Percentiles rank a stretch among this genome's conserved stretches.
Evolutionary conservation across 2,888 invertebrate genomes (phyloP).

Genomic region (Isotomurus palustris): DNA sequence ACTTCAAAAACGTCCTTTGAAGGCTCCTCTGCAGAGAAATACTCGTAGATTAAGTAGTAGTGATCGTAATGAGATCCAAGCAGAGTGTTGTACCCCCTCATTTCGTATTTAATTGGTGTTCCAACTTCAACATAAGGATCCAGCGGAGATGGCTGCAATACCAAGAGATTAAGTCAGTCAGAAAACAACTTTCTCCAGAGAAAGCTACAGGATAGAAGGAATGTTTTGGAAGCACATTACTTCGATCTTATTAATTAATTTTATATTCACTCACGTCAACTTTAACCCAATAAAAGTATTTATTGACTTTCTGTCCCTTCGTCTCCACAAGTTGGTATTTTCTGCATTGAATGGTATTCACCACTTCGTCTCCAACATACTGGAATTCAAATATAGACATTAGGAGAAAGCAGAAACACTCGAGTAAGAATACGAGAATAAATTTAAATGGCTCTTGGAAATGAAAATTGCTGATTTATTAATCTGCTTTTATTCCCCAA

Average conservation of each 20-base stretch:
- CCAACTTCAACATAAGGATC: conserved; percentile 50
- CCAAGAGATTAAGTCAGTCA: background rate
- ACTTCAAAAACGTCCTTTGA: conserved; percentile 66
- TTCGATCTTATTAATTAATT: background rate
- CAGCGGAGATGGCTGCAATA: conserved; percentile 33
- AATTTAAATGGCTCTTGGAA: background rate
- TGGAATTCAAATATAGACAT: too few relatives aligned
- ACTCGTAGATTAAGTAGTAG: conserved; percentile 77
- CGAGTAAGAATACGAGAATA: conserved; percentile 11
- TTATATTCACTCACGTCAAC: conserved; percentile 56
- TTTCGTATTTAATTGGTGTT: conserved; percentile 73
- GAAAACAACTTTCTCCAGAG: background rate
- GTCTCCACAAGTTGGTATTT: conserved; percentile 70
- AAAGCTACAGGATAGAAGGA: background rate
- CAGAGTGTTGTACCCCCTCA: conserved; percentile 81
- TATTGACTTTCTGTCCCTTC: conserved; percentile 75
- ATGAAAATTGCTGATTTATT: background rate
- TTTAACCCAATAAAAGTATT: conserved; percentile 82
- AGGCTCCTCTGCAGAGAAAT: conserved; percentile 60
- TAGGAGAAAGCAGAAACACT: conserved; percentile 46
- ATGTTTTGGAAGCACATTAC: background rate
- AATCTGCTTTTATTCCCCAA: background rate
- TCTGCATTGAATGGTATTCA: conserved; percentile 66
- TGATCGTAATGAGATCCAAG: conserved; percentile 96
- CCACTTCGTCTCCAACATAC: conserved; percentile 61